A percentile compares a stretch with the other conserved stretches of the same genome.
Evolutionary conservation across 2,797 vertebrate genomes (phyloP).

Genomic region (Otus scops): DNA sequence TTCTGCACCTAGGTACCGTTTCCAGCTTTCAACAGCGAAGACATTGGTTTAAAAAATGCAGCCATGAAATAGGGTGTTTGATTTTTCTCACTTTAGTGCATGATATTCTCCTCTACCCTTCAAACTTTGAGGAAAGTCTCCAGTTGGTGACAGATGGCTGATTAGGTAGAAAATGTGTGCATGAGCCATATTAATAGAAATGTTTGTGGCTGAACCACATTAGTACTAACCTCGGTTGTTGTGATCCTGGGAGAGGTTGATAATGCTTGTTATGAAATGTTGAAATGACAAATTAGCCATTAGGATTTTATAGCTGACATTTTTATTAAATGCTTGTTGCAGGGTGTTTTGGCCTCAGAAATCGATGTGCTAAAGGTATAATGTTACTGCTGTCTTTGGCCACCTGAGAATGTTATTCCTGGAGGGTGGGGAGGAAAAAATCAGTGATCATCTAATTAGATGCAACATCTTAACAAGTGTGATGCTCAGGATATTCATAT

Average conservation of each 20-base stretch:
- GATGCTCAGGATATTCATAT: neutral
- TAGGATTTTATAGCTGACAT: neutral
- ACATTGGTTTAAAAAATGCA: neutral
- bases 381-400: neutral
- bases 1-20: neutral
- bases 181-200: slow-evolving; percentile 6
- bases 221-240: neutral
- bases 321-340: slow-evolving; percentile 12
- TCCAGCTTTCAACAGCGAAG: neutral
- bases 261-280: slow-evolving; percentile 15
- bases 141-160: slow-evolving; percentile 27
- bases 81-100: neutral
- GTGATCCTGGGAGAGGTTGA: slow-evolving; percentile 34
- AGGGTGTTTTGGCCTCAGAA: neutral
- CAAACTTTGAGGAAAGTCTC: neutral
- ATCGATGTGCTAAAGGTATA: accelerated
- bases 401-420: neutral
- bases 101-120: slow-evolving; percentile 7
- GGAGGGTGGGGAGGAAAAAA: neutral
- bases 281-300: slow-evolving; percentile 27
- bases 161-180: slow-evolving; percentile 40
- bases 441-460: neutral
- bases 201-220: neutral
- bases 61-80: neutral
- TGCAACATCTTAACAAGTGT: neutral